Conservation (phyloP, 2,113 vertebrate genomes). For the Salvator merianae region DNA sequence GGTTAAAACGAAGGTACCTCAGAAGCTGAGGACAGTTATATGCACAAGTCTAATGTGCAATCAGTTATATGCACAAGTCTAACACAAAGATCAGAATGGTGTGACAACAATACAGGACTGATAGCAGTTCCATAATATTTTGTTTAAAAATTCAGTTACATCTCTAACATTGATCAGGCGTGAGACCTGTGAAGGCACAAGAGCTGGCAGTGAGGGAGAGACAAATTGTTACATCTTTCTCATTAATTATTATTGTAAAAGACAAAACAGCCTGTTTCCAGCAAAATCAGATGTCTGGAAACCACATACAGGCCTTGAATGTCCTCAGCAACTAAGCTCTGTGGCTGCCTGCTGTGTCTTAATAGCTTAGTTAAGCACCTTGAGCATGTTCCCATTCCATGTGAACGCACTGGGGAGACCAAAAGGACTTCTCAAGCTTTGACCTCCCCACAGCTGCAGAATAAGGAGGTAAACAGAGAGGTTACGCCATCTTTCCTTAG, state of each 20-base stretch:
- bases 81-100: neutral
- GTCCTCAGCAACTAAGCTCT: neutral
- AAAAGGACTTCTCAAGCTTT: neutral
- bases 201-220: neutral
- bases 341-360: constrained; percentile 12
- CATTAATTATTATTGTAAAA: neutral
- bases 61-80: neutral
- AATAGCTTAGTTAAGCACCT: neutral
- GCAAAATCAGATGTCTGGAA: neutral
- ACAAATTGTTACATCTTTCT: neutral
- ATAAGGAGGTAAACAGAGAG: neutral
- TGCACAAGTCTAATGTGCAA: no score
- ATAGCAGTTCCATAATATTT: neutral
- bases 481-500: fast-evolving
- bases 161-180: neutral
- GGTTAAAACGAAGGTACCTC: neutral
- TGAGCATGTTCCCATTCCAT: fast-evolving
- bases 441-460: neutral
- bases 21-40: neutral
- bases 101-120: neutral
- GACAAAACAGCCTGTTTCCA: neutral
- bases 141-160: neutral
- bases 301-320: constrained; percentile 5
- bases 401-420: neutral
- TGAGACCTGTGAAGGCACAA: no score